Evolutionary conservation across 1,140 invertebrate species (phyloP), one percentile per base, ranked within the genome.

Genomic region (Drosophila lacertosa): DNA sequence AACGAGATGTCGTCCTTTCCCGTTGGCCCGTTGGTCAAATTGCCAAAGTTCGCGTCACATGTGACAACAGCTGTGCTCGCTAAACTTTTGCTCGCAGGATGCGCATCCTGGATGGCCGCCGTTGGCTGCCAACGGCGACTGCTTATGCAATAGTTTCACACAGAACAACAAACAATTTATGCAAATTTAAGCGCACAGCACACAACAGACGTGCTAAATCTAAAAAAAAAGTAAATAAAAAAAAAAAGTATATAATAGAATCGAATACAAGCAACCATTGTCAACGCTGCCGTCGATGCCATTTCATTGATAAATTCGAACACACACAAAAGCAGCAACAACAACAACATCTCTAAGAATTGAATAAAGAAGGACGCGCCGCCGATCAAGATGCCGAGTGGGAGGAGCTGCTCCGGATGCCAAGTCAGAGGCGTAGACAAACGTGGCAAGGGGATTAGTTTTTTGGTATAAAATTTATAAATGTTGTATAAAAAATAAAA

Each of bases 251-350:
- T 7, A 29, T 7, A 77, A 57, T n/a, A n/a, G n/a, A n/a, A n/a
- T n/a, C n/a, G 26, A 54, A 37, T 67, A 69, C 35, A 58, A 69
- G 53, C 59, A 68, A 45, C 53, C 65, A 59, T 68, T 76, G 67
- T 76, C 59, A 10, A 40, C 33, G 3, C 35, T 47, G 3, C 13
- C 39, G 48, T 59, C 75, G 79, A 83, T 83, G 66, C 71, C 75
- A 73, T 76, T 76, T 69, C 80, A 69, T 79, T 79, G 80, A 84
- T 84, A 76, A 84, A 84, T 84, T 73, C 47, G 16, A 48, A 40
- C 66, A 44, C 48, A 63, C 77, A 58, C 55, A 63, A 37, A 58
- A 6, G 32, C 54, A 33, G 54, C 9, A 15, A 5, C 24, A 48
- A 48, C 35, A 63, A 40, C 26, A 55, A 35, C 48, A 69, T 10